phyloP scores from a whole-genome alignment of 2,888 invertebrate genomes.

The Stenodema calcarata region DNA sequence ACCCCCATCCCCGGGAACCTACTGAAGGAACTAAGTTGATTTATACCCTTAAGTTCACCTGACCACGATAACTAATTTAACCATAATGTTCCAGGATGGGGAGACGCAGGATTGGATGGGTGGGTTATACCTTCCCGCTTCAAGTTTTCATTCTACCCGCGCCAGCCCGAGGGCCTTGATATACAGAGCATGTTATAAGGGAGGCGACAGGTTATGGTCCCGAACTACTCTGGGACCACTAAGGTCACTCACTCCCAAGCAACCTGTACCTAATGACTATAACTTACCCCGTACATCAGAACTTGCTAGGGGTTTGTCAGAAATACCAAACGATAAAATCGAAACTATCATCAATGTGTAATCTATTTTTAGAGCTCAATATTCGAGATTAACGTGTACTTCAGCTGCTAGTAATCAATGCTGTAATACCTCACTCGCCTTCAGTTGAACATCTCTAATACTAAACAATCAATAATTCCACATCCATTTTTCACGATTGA shows the following conservation, averaged over 20 bases:
- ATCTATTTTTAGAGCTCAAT: too few relatives aligned
- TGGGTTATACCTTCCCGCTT: background rate
- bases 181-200: background rate
- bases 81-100: slow-evolving; percentile 19
- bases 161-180: background rate
- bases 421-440: too few relatives aligned
- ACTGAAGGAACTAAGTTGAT: slow-evolving; percentile 32
- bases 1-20: background rate
- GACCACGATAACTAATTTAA: slow-evolving; percentile 41
- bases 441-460: too few relatives aligned
- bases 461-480: too few relatives aligned
- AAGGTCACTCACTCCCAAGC: background rate
- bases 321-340: too few relatives aligned
- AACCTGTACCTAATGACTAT: background rate
- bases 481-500: too few relatives aligned
- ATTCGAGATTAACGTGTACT: too few relatives aligned
- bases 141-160: slow-evolving; percentile 33
- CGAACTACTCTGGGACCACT: background rate
- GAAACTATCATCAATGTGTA: too few relatives aligned
- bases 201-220: background rate
- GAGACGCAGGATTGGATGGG: background rate
- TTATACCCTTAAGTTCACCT: slow-evolving; percentile 35
- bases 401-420: too few relatives aligned
- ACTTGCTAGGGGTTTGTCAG: too few relatives aligned
- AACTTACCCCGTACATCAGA: background rate